These are phyloP conservation scores for Aix galericulata DNA, from an alignment of 2,113 vertebrate genomes.

Conservation along the genomic window DNA sequence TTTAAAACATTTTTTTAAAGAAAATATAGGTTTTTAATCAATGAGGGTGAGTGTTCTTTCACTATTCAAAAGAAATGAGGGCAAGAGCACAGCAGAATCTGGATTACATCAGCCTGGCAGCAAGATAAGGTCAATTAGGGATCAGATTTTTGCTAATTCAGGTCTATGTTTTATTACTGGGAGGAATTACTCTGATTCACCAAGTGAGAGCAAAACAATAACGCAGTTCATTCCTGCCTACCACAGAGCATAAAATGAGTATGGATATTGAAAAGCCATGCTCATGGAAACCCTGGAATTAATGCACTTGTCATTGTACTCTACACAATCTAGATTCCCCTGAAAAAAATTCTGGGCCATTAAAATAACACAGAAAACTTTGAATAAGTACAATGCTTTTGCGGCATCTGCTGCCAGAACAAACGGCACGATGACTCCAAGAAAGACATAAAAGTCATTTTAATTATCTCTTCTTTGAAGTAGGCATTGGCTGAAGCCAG, in stretches of 20 bases:
- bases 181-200: conserved; percentile 32
- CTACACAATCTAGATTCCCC: background rate
- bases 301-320: background rate
- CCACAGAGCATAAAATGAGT: background rate
- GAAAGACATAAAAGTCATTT: conserved; percentile 1
- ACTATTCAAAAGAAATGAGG: background rate
- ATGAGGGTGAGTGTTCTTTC: background rate
- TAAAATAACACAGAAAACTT: background rate
- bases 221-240: conserved; percentile 18
- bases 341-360: background rate
- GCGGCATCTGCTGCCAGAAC: background rate
- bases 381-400: background rate
- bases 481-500: background rate
- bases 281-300: background rate
- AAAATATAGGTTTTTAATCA: background rate
- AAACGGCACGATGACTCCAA: background rate
- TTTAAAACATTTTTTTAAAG: background rate
- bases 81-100: background rate
- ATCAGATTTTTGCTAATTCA: conserved; percentile 58
- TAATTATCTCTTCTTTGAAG: conserved; percentile 23
- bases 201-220: conserved; percentile 6
- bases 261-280: background rate
- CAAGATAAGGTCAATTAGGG: conserved; percentile 45
- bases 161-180: conserved; percentile 30
- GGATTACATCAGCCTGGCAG: conserved; percentile 45